phyloP scores from a whole-genome alignment of 2,113 vertebrate species.

The Rhinoderma darwinii region DNA sequence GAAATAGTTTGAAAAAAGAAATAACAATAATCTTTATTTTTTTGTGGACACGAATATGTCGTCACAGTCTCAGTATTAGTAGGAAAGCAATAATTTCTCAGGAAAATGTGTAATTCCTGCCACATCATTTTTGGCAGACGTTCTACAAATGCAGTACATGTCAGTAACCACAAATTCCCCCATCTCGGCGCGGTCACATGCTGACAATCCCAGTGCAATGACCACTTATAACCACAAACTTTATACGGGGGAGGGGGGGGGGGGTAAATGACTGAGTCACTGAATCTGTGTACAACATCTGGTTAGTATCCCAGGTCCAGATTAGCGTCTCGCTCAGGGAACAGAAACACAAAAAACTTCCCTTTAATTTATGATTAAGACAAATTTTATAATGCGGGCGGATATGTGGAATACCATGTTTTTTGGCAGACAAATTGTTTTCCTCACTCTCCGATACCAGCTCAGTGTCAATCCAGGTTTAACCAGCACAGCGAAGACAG shows the following conservation, averaged over 20 bases:
- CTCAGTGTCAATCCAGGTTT: not conserved
- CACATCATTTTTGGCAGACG: constrained; percentile 33
- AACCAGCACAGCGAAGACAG: not conserved
- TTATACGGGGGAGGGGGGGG: not conserved
- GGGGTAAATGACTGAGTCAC: not conserved
- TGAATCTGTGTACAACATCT: not conserved
- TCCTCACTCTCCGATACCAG: too few relatives aligned
- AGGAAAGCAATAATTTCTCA: not conserved
- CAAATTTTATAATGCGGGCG: too few relatives aligned
- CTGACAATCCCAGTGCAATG: not conserved
- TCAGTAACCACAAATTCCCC: not conserved
- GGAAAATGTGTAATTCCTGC: not conserved
- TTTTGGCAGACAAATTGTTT: too few relatives aligned
- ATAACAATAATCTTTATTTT: not conserved
- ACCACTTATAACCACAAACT: not conserved
- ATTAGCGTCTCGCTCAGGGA: not conserved
- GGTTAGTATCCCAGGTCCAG: not conserved
- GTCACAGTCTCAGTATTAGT: not conserved
- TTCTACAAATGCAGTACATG: not conserved
- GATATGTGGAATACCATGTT: too few relatives aligned
- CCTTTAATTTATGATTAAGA: too few relatives aligned
- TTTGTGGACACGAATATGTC: too few relatives aligned
- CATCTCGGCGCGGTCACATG: not conserved
- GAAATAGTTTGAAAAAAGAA: not conserved
- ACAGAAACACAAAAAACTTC: not conserved